Evolutionary conservation across 2,797 vertebrate genomes (phyloP).

Genomic region (Erithacus rubecula): DNA sequence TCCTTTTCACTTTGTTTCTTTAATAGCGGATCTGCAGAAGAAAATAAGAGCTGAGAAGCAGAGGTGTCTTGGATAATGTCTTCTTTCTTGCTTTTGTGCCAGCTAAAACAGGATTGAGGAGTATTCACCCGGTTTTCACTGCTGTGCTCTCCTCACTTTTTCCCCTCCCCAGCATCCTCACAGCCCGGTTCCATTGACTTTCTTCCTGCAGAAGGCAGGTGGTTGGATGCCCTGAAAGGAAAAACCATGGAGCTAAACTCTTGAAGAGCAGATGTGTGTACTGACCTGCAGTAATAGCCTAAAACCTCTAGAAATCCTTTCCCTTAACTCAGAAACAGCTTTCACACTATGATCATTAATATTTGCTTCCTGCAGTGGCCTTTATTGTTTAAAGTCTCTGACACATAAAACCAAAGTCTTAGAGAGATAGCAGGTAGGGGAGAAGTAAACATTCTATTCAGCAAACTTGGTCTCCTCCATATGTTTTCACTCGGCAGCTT

Average conservation of each 20-base stretch:
- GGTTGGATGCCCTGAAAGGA: neutral
- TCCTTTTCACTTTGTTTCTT: neutral
- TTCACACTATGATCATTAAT: neutral
- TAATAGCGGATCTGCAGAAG: neutral
- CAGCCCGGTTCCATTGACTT: neutral
- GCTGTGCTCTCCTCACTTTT: neutral
- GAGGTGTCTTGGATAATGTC: neutral
- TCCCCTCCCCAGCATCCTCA: neutral
- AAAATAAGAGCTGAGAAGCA: neutral
- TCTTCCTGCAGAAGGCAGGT: constrained; percentile 8
- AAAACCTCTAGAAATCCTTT: neutral
- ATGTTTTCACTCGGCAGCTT: neutral
- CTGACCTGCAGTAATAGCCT: neutral
- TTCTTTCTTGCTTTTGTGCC: neutral
- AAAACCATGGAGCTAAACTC: neutral
- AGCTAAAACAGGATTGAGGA: neutral
- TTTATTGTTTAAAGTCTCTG: constrained; percentile 25
- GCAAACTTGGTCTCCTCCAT: neutral
- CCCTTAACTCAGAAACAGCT: neutral
- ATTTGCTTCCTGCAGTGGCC: neutral
- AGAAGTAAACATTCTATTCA: neutral
- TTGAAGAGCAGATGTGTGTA: constrained; percentile 23
- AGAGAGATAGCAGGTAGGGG: neutral
- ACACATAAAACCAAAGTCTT: constrained; percentile 24
- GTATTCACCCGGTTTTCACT: neutral